Base-by-base conservation (phyloP, 92 coral and sea anemone genomes). In the Epizoanthus rinbou region DNA sequence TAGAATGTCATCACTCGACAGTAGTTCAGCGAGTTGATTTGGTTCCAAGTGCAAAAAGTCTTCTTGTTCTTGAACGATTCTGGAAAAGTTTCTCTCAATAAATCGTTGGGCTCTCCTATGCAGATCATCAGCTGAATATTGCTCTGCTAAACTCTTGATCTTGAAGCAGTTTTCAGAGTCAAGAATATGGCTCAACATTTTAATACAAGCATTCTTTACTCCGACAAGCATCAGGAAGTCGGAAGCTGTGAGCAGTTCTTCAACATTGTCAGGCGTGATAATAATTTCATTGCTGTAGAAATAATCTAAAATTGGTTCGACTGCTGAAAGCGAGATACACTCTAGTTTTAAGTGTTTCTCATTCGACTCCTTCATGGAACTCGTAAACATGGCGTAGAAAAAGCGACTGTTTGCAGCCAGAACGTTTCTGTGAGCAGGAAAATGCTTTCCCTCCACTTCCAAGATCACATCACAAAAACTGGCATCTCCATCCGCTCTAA, bases 361-460 rank as follows among this genome's bases (percentile, higher is more conserved):
- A 16, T 39, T 57, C 14, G 97, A 90, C 80, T 90, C 94, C 67
- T 86, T 76, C 97, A 93, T 93, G 10, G 94, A 91, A 70, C 97
- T 90, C 43, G 86, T 84, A n/a, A 93, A 93, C 94, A 93, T 90
- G 19, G 94, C 87, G 85, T 88, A 93, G 82, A 93, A 92, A 60
- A 93, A 88, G 41, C 85, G 92, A 71, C 97, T 85, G 68, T 80
- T 92, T 21, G 97, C 97, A 23, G 93, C 97, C 86, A 90, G 80
- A 33, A 92, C 87, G 71, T 93, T 90, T 9, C 90, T 91, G 68
- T 92, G 97, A 8, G 89, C 89, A 13, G 93, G 75, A 64, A 90
- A 82, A 37, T 90, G 90, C 68, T 80, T 88, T 10, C 90, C 92
- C 57, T 93, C 97, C 28, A 89, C 90, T 84, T 88, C 90, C 76